Base-by-base conservation (phyloP, 2,797 vertebrate genomes). In the Eulemur mongoz region DNA sequence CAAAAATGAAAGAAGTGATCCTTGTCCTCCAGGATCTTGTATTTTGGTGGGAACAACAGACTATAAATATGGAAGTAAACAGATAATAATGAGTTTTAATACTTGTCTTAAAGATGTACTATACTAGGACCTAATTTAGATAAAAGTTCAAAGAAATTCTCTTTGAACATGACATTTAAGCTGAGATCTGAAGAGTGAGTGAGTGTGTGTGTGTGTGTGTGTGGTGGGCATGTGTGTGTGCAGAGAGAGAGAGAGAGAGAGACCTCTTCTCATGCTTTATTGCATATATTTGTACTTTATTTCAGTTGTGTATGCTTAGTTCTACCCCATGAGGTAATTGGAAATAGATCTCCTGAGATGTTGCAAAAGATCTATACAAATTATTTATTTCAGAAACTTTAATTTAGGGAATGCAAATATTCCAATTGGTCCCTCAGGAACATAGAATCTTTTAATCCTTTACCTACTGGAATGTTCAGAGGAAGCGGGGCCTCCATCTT, bases 311-410 rank as follows among this genome's bases (percentile, higher is more conserved):
- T 85, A 35, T 96, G 7, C 81, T 97, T 93, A 92, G 86, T 52
- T 57, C 40, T 59, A 73, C 73, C 92, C 92, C 73, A 54, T 43
- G 89, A 96, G 70, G 63, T 95, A 87, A 88, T 67, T 87, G 61
- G 30, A 90, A 93, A 88, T 92, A 81, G 94, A 65, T 85, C 95
- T 76, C 95, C 38, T 23, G 89, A 65, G 95, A 87, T 78, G 48
- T 27, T 59, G 81, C 2, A 59, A 75, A 93, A 96, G 72, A 94
- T 94, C 43, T 25, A 67, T 61, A 63, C 73, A 94, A 94, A 95
- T 96, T 73, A 96, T 82, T 94, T 96, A 85, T 87, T 94, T 80
- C 35, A 61, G 83, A 92, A 92, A 95, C 85, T 89, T 94, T 97
- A 93, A 96, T 91, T 96, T 93, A 94, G 83, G 45, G 70, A 87